Percentiles rank a stretch among this genome's conserved stretches.
phyloP scores from a whole-genome alignment of 1,140 invertebrate species.

The Homalodisca vitripennis region DNA sequence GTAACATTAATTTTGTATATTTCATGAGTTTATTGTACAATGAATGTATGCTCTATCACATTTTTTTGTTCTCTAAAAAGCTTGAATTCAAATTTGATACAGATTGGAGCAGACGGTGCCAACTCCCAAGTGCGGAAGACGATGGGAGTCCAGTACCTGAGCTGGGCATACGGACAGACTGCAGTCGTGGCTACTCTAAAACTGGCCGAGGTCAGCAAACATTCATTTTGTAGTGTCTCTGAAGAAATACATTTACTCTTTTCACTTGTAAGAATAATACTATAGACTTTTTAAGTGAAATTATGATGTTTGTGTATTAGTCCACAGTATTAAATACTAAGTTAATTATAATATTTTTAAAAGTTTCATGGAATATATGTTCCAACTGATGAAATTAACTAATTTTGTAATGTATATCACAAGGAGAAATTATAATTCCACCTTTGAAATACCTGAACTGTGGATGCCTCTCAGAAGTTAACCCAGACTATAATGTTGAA shows the following conservation, averaged over 20 bases:
- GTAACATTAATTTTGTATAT: too few relatives aligned
- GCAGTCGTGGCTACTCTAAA: slow-evolving; percentile 88
- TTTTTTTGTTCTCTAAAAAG: background rate
- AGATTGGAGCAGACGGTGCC: slow-evolving; percentile 92
- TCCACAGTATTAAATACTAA: background rate
- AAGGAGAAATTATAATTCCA: too few relatives aligned
- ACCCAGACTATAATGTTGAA: too few relatives aligned
- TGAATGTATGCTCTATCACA: too few relatives aligned
- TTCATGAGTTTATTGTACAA: too few relatives aligned
- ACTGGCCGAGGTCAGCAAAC: slow-evolving; percentile 62
- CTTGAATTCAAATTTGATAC: slow-evolving; percentile 39
- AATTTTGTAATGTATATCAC: too few relatives aligned
- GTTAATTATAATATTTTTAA: background rate
- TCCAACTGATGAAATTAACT: too few relatives aligned
- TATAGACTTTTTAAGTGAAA: background rate
- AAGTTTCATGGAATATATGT: background rate
- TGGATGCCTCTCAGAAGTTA: too few relatives aligned
- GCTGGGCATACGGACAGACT: slow-evolving; percentile 84
- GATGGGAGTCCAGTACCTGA: slow-evolving; percentile 75
- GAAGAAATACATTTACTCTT: too few relatives aligned
- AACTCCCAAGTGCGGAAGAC: slow-evolving; percentile 80
- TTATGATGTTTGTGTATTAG: background rate
- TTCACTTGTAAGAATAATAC: background rate
- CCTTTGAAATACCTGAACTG: too few relatives aligned
- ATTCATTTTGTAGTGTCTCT: slow-evolving; percentile 28